These are phyloP conservation scores for Hemichromis elongatus DNA, from an alignment of 2,113 vertebrate genomes.

Conservation along the genomic window DNA sequence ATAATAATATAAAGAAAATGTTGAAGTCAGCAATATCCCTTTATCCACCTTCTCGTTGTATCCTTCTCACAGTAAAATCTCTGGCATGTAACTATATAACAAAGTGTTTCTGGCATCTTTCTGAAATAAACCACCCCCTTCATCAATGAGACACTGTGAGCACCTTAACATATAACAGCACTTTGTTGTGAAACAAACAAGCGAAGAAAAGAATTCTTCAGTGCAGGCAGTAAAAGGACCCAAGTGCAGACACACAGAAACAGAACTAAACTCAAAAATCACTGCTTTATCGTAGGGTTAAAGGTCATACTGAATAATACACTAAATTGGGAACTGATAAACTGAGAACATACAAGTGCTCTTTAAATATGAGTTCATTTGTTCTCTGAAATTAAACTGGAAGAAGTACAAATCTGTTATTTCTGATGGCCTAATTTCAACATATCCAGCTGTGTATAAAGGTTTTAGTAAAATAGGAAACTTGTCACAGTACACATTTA, in stretches of 20 bases:
- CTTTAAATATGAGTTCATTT: background rate
- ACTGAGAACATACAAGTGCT: background rate
- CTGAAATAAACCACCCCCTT: background rate
- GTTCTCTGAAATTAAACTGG: background rate
- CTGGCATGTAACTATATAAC: background rate
- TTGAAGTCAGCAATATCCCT: background rate
- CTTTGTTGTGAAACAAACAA: background rate
- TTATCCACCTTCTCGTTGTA: no score
- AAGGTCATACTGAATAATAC: no score
- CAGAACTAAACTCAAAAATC: no score
- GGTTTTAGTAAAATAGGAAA: background rate
- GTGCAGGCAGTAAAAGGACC: no score
- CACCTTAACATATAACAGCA: background rate
- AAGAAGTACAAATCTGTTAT: background rate
- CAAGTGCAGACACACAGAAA: no score
- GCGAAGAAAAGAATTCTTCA: background rate
- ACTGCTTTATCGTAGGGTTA: no score
- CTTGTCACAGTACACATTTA: background rate
- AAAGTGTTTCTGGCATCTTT: background rate
- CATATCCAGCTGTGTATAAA: background rate
- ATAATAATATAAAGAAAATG: background rate
- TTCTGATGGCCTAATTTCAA: background rate
- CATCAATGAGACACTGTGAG: background rate
- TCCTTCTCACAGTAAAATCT: background rate
- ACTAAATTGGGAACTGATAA: no score